phyloP scores from a whole-genome alignment of 2,113 vertebrate species.

The Daphoenositta chrysoptera region DNA sequence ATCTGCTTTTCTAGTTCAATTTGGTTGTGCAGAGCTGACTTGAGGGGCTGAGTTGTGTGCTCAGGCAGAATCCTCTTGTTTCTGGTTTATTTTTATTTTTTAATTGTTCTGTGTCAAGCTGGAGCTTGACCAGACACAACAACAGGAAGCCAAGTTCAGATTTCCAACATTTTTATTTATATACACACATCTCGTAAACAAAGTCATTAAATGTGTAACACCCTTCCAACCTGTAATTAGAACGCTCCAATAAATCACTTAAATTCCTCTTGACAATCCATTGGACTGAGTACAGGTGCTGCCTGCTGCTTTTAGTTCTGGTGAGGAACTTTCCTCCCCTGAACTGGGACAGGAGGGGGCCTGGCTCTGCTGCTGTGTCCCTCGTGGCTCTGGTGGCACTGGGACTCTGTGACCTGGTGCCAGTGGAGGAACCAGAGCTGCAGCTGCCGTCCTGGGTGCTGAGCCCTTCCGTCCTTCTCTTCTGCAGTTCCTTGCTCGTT shows the following conservation, averaged over 20 bases:
- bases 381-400: rapidly evolving
- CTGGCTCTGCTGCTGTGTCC: background rate
- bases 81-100: background rate
- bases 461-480: background rate
- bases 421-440: background rate
- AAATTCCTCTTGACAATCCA: background rate
- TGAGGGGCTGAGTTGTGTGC: background rate
- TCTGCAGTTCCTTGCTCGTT: rapidly evolving
- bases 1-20: background rate
- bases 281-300: background rate
- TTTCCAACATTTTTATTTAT: background rate
- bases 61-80: background rate
- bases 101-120: background rate
- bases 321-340: background rate
- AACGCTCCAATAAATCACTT: background rate
- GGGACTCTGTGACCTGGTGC: rapidly evolving
- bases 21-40: background rate
- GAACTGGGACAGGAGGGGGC: rapidly evolving
- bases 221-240: background rate
- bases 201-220: background rate
- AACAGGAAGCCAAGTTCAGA: background rate
- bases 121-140: background rate
- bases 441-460: background rate
- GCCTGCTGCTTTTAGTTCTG: background rate
- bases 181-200: background rate